Evolutionary conservation across 2,797 vertebrate genomes (phyloP).

Genomic region (Anisognathus igniventris): DNA sequence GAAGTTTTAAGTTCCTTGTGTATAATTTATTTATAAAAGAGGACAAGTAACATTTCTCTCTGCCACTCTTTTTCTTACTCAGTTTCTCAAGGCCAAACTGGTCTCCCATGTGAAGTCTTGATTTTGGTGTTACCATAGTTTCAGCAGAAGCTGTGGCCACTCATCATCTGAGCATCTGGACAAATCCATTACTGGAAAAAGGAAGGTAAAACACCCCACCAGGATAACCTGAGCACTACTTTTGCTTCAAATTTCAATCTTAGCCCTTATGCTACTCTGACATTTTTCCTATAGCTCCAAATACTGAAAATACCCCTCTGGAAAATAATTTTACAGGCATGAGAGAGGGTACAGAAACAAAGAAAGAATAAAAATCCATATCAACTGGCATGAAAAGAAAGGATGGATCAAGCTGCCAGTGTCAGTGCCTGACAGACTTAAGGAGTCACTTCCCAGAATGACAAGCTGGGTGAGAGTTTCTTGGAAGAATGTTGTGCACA

Average conservation of each 20-base stretch:
- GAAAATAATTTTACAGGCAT: background rate
- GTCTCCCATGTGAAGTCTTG: background rate
- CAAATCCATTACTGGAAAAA: background rate
- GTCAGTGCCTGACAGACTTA: background rate
- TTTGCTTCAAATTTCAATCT: background rate
- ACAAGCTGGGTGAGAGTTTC: background rate
- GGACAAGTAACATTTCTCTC: background rate
- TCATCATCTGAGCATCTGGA: background rate
- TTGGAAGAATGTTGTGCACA: background rate
- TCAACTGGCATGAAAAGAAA: background rate
- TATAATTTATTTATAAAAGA: background rate
- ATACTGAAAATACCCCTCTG: background rate
- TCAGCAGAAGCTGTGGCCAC: background rate
- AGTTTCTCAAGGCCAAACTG: background rate
- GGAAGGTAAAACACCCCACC: background rate
- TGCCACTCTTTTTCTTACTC: background rate
- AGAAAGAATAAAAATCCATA: background rate
- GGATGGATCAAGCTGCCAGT: background rate
- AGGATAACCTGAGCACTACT: background rate
- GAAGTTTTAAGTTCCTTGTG: background rate
- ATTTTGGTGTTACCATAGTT: background rate
- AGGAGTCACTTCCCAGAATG: background rate
- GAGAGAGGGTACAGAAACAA: background rate
- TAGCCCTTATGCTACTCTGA: background rate
- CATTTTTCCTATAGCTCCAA: background rate